Evolutionary conservation across 1,140 invertebrate species (phyloP), one percentile per base, ranked within the genome.

Genomic region (Onthophagus taurus): DNA sequence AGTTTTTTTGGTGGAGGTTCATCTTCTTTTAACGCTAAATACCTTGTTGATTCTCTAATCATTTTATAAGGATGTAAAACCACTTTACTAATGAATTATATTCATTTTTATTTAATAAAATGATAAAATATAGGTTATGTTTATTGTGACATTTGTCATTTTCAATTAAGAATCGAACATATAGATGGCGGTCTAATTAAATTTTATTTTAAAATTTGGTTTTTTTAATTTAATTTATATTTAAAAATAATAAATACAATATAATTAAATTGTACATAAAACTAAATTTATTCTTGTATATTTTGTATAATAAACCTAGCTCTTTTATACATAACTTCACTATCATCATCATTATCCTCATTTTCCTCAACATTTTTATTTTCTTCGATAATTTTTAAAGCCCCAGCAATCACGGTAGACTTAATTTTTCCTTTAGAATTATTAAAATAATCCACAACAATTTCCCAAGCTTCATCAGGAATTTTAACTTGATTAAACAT

Each of bases 371-470:
- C 69, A 57, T 83, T 80, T 53, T 72, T 63, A 53, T 13, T 31
- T 12, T 17, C 63, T 48, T 76, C 74, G 26, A 84, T 76, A 29
- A 78, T 63, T 48, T 75, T 74, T 49, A 80, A 68, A 2, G 77
- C 79, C 55, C 81, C 73, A 38, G 74, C 69, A 19, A 75, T 54
- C 3, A 83, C 55, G 44, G 69, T 64, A 39, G 76, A 66, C 41
- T 76, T 71, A 0, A 78, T 76, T 44, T 73, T 71, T 1, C 83
- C 83, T 60, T 77, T 72, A 1, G 75, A 72, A 3, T 72, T 72
- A 50, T 75, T 71, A 56, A 84, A 77, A 56, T 85, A 86, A 55
- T 83, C 78, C 14, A 85, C 50, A n/a, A 80, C 66, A 5, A 69
- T 64, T 13, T 72, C 65, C 72, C 80, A 85, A 44, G 75, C 60